Evolutionary conservation across 2,797 vertebrate genomes (phyloP).

Genomic region (Parauchenoglanis ngamensis): DNA sequence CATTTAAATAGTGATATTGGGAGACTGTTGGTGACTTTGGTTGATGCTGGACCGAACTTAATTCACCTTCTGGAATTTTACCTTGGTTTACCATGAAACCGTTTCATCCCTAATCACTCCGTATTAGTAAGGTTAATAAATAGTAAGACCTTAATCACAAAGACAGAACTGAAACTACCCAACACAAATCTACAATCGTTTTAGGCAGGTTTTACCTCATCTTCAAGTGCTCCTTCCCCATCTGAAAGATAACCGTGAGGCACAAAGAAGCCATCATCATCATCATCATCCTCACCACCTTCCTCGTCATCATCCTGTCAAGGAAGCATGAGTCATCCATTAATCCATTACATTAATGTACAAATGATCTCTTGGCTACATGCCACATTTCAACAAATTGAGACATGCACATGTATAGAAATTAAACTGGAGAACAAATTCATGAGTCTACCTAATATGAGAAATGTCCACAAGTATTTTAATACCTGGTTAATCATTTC

Average conservation of each 20-base stretch:
- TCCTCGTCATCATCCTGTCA: conserved; percentile 88
- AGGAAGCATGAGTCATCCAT: neutral
- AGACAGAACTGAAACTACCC: too few species aligned
- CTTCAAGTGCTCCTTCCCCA: conserved; percentile 88
- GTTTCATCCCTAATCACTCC: too few species aligned
- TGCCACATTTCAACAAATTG: neutral
- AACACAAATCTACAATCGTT: neutral
- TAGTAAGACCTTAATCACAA: too few species aligned
- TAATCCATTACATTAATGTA: neutral
- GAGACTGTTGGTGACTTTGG: too few species aligned
- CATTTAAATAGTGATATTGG: too few species aligned
- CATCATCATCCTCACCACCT: conserved; percentile 87
- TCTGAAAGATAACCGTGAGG: conserved; percentile 98
- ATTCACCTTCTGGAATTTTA: too few species aligned
- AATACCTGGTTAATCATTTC: neutral
- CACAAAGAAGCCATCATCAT: conserved; percentile 96
- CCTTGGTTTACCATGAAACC: too few species aligned
- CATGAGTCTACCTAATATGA: neutral
- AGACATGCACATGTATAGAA: neutral
- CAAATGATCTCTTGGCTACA: neutral
- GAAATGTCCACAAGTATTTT: neutral
- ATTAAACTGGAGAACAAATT: neutral
- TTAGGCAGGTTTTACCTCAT: conserved; percentile 63
- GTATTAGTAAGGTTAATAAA: neutral
- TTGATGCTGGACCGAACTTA: too few species aligned